Conservation (phyloP, 1,140 invertebrate genomes). For the Calosoma granatense region DNA sequence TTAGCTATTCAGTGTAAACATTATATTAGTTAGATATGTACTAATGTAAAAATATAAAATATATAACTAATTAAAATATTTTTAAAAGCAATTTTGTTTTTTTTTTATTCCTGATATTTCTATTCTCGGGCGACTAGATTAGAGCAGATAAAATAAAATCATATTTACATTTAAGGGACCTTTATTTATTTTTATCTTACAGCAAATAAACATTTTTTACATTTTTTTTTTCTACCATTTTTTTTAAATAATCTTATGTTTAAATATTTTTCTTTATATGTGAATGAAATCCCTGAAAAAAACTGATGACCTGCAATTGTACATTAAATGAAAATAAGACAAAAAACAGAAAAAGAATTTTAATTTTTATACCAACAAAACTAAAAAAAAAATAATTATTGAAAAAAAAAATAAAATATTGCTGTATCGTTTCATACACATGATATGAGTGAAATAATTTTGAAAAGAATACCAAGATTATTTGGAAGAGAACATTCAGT, state of each 20-base stretch:
- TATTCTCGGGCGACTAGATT: no score
- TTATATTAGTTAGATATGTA: no score
- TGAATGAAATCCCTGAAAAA: not conserved
- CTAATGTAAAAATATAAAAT: no score
- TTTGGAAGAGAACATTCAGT: no score
- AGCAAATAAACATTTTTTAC: constrained; percentile 9
- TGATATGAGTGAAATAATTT: not conserved
- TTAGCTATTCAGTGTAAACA: no score
- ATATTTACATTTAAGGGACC: not conserved
- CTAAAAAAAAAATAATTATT: not conserved
- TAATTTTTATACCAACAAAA: not conserved
- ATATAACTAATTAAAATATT: no score
- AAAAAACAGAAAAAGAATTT: no score
- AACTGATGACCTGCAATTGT: not conserved
- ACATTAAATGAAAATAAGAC: not conserved
- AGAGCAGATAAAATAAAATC: no score
- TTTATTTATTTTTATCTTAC: constrained; percentile 5
- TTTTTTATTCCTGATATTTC: no score
- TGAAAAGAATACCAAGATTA: not conserved
- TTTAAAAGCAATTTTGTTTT: no score
- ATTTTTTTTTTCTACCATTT: not conserved
- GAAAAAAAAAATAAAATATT: no score
- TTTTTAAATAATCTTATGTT: not conserved
- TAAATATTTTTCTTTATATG: not conserved
- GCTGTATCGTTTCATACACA: not conserved